Conservation (phyloP, 2,113 vertebrate species). For the Rhinoderma darwinii region DNA sequence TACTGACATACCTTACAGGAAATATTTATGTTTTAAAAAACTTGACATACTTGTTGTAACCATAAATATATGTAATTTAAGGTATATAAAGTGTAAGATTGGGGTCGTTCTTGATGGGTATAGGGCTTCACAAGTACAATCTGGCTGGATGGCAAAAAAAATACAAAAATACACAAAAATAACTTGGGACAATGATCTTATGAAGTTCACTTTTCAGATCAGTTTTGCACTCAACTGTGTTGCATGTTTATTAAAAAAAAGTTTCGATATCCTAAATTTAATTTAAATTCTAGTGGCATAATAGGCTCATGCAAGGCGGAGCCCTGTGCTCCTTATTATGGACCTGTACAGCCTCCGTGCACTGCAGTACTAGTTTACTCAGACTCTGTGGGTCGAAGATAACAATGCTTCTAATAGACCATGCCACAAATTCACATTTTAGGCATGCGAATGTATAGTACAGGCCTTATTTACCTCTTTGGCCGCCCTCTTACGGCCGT, state of each 20-base stretch:
- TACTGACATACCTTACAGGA: constrained; percentile 39
- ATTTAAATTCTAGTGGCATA: too few species aligned
- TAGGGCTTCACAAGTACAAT: background rate
- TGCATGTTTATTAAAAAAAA: background rate
- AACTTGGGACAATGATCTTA: background rate
- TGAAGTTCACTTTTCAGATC: background rate
- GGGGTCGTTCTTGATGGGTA: background rate
- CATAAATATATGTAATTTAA: constrained; percentile 15
- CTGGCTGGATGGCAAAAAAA: background rate
- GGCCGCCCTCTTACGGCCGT: too few species aligned
- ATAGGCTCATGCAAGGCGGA: too few species aligned
- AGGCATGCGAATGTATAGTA: too few species aligned
- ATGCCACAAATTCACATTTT: too few species aligned
- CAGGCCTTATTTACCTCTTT: too few species aligned
- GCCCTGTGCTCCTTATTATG: too few species aligned
- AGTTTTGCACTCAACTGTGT: background rate
- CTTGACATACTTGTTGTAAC: constrained; percentile 17
- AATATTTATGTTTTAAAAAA: constrained; percentile 29
- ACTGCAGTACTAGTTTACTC: too few species aligned
- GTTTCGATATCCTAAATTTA: too few species aligned
- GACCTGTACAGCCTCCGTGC: too few species aligned
- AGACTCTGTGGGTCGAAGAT: too few species aligned
- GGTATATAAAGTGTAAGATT: background rate
- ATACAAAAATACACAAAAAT: background rate
- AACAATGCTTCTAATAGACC: too few species aligned